Conservation (phyloP, 2,113 vertebrate species). For the Trematomus loennbergii region DNA sequence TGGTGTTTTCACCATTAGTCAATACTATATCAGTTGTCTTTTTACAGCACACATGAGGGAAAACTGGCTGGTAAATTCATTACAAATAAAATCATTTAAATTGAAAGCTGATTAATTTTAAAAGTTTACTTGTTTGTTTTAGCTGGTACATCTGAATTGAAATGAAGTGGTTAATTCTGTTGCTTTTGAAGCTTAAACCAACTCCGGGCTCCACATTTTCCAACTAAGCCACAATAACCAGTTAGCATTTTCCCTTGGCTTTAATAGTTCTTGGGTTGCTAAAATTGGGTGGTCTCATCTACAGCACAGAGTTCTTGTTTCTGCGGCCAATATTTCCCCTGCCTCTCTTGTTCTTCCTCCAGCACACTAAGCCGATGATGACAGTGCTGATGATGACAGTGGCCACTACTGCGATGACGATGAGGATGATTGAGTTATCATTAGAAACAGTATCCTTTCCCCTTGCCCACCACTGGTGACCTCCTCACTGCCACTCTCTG, state of each 20-base stretch:
- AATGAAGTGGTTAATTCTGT: background rate
- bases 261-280: slow-evolving; percentile 25
- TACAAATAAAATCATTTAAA: background rate
- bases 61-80: slow-evolving; percentile 8
- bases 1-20: slow-evolving; percentile 22
- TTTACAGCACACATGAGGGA: slow-evolving; percentile 17
- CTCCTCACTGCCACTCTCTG: slow-evolving; percentile 18
- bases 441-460: slow-evolving; percentile 22
- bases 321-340: slow-evolving; percentile 62
- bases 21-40: slow-evolving; percentile 1
- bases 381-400: slow-evolving; percentile 70
- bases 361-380: slow-evolving; percentile 71
- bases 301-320: slow-evolving; percentile 75
- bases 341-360: slow-evolving; percentile 74
- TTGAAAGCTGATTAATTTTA: slow-evolving; percentile 10
- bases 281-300: slow-evolving; percentile 25
- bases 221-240: slow-evolving; percentile 8
- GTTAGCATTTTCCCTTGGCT: slow-evolving; percentile 20
- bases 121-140: slow-evolving; percentile 10
- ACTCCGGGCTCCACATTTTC: slow-evolving; percentile 9
- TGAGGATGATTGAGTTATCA: slow-evolving; percentile 51
- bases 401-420: slow-evolving; percentile 69
- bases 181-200: slow-evolving; percentile 18
- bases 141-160: slow-evolving; percentile 2
- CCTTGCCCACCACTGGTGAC: slow-evolving; percentile 46